Conservation (phyloP, 1,140 invertebrate genomes). For the Drosophila bifasciata region DNA sequence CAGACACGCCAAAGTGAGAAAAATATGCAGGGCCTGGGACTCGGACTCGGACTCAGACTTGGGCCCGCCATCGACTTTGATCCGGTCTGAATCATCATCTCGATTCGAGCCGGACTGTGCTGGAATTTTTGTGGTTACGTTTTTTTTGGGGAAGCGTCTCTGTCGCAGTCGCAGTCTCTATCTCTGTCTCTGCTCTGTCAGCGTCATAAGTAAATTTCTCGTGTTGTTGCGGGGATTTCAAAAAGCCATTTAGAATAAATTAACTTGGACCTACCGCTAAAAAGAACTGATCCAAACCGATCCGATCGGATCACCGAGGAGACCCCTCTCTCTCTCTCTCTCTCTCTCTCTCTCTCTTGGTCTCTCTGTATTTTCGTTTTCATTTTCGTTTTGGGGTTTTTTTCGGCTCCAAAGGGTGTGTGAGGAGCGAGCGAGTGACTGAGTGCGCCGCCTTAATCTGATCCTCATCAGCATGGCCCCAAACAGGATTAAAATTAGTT, state of each 20-base stretch:
- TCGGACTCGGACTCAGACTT: too few species aligned
- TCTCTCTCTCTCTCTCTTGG: constrained; percentile 5
- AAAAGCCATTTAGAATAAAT: constrained; percentile 83
- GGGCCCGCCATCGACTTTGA: constrained; percentile 25
- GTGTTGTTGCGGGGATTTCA: constrained; percentile 75
- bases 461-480: constrained; percentile 70
- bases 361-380: constrained; percentile 6
- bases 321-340: background rate
- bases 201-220: constrained; percentile 76
- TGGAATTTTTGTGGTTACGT: constrained; percentile 37
- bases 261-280: constrained; percentile 78
- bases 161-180: too few species aligned
- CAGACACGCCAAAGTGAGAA: constrained; percentile 81
- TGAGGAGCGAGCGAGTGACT: constrained; percentile 50
- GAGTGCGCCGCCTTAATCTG: constrained; percentile 57
- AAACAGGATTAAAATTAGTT: constrained; percentile 84
- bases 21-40: constrained; percentile 57
- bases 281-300: constrained; percentile 64
- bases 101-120: constrained; percentile 11
- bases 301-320: constrained; percentile 5
- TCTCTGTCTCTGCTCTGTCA: constrained; percentile 35
- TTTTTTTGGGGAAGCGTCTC: constrained; percentile 3
- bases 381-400: constrained; percentile 2
- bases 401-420: too few species aligned
- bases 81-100: constrained; percentile 70